These are phyloP conservation scores for Drosophila novamexicana DNA, from an alignment of 1,140 invertebrate species.

Conservation along the genomic window DNA sequence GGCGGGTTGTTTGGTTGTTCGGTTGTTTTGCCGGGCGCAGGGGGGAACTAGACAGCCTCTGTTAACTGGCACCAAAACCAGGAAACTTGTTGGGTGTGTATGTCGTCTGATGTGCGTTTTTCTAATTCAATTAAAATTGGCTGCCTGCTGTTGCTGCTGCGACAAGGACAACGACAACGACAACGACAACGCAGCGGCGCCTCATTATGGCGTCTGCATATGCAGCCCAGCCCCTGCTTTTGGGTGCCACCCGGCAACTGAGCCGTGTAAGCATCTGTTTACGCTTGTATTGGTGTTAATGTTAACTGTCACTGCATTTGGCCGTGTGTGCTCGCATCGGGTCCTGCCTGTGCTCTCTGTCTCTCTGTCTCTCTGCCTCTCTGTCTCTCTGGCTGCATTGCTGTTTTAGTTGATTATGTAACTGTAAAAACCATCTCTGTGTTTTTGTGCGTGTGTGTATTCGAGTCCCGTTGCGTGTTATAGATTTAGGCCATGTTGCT, in stretches of 20 bases:
- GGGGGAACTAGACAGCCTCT: not conserved
- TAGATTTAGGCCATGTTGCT: conserved; percentile 42
- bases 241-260: too few relatives aligned
- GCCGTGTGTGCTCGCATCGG: conserved; percentile 12
- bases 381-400: conserved; percentile 4
- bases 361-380: not conserved
- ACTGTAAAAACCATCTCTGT: conserved; percentile 73
- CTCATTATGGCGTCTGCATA: conserved; percentile 65
- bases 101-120: conserved; percentile 49
- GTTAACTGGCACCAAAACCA: conserved; percentile 27
- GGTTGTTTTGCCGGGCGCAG: not conserved
- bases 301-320: conserved; percentile 78
- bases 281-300: conserved; percentile 79
- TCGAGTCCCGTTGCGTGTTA: conserved; percentile 44
- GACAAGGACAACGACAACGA: conserved; percentile 11
- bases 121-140: conserved; percentile 81
- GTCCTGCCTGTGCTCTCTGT: not conserved
- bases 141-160: conserved; percentile 37
- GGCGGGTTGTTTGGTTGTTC: conserved; percentile 18
- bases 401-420: conserved; percentile 70
- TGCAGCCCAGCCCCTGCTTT: conserved; percentile 15
- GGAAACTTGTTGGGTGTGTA: conserved; percentile 32
- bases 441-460: conserved; percentile 8
- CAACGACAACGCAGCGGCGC: conserved; percentile 12
- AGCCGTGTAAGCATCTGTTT: conserved; percentile 55